Evolutionary conservation across 2,888 invertebrate genomes (phyloP).

Genomic region (Pseudanteris insignis): DNA sequence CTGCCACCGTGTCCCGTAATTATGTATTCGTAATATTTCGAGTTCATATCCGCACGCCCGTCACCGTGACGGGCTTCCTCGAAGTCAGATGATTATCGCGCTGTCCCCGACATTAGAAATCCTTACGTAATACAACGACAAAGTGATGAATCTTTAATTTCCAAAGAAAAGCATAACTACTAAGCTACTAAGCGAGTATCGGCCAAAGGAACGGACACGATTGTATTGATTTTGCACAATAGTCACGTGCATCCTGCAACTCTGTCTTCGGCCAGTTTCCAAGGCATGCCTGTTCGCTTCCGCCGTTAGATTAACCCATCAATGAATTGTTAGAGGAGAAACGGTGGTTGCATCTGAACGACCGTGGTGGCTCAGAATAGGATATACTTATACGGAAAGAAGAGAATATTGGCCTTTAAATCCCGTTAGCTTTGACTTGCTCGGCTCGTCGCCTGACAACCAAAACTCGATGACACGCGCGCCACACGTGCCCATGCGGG

Average conservation of each 20-base stretch:
- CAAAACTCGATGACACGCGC: conserved; percentile 50
- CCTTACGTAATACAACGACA: conserved; percentile 38
- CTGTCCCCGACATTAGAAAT: conserved; percentile 33
- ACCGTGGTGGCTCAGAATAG: conserved; percentile 8
- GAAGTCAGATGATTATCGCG: conserved; percentile 25
- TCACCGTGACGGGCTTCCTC: conserved; percentile 16
- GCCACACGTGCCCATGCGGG: conserved; percentile 53
- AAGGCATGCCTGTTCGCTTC: conserved; percentile 42
- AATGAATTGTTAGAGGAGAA: conserved; percentile 38
- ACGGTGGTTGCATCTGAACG: conserved; percentile 2
- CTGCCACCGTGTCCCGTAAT: background rate
- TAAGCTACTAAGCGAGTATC: conserved; percentile 31
- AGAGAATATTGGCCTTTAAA: conserved; percentile 57
- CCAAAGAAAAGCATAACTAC: conserved; percentile 22
- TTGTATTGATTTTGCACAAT: conserved; percentile 55
- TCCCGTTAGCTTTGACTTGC: conserved; percentile 56
- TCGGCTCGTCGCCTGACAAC: conserved; percentile 33
- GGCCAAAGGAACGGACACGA: conserved; percentile 18
- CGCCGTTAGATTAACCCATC: conserved; percentile 48
- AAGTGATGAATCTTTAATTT: conserved; percentile 39
- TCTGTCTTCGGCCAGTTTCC: conserved; percentile 33
- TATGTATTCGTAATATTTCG: conserved; percentile 25
- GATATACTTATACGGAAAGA: conserved; percentile 19
- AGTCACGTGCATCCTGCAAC: conserved; percentile 61
- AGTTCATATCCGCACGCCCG: conserved; percentile 20